Evolutionary conservation across 2,113 vertebrate species (phyloP).

Genomic region (Anguilla rostrata): DNA sequence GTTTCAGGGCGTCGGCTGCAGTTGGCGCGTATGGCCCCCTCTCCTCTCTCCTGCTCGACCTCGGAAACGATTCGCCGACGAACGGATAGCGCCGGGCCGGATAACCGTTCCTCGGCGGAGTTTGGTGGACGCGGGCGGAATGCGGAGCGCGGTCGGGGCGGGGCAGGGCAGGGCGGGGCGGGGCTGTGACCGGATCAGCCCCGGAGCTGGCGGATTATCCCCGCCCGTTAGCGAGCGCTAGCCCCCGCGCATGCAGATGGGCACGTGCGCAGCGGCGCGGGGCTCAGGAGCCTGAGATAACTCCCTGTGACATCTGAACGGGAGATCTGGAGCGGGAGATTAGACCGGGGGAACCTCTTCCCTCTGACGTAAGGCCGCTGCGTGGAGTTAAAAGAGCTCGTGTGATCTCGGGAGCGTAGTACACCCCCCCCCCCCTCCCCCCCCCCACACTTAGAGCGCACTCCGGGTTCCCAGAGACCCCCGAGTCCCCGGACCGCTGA

Average conservation of each 20-base stretch:
- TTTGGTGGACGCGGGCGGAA: background rate
- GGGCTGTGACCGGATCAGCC: background rate
- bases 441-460: background rate
- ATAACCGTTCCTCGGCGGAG: constrained; percentile 21
- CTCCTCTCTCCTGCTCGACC: constrained; percentile 16
- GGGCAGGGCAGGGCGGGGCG: background rate
- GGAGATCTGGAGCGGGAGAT: background rate
- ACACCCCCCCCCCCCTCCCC: background rate
- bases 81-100: constrained; percentile 7
- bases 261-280: background rate
- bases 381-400: background rate
- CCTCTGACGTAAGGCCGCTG: background rate
- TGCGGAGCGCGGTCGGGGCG: background rate
- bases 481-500: background rate
- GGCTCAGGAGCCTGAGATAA: background rate
- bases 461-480: background rate
- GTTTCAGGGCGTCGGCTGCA: background rate
- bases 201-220: background rate
- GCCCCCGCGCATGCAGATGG: background rate
- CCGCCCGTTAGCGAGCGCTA: background rate
- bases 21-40: background rate
- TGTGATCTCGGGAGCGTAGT: background rate
- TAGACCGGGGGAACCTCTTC: background rate
- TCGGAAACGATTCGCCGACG: constrained; percentile 15
- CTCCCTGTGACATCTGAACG: background rate